These are phyloP conservation scores for Microctenopoma stevenorrisi DNA, from an alignment of 2,797 vertebrate species.

Conservation along the genomic window DNA sequence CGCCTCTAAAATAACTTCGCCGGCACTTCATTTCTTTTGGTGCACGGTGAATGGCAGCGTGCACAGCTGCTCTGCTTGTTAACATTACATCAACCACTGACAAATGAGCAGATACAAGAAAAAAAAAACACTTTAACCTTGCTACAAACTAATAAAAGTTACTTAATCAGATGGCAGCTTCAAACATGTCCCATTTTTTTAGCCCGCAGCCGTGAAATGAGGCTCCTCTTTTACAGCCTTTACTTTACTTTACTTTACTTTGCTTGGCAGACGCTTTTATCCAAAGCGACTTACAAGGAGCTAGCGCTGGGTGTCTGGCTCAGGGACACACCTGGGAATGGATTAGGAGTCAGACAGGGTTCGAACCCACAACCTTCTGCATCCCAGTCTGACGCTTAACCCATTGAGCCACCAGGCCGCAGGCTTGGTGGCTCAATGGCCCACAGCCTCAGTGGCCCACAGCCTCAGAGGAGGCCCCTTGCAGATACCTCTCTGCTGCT, in stretches of 20 bases:
- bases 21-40: slow-evolving; percentile 24
- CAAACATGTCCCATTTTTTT: slow-evolving; percentile 22
- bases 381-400: too few species aligned
- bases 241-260: too few species aligned
- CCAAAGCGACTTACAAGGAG: too few species aligned
- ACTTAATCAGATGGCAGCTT: slow-evolving; percentile 30
- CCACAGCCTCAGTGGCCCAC: too few species aligned
- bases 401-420: too few species aligned
- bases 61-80: slow-evolving; percentile 57
- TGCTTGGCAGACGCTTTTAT: too few species aligned
- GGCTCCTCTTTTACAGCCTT: slow-evolving; percentile 43
- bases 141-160: slow-evolving; percentile 29
- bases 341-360: too few species aligned
- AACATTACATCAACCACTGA: slow-evolving; percentile 28
- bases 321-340: too few species aligned
- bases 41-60: slow-evolving; percentile 8
- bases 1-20: slow-evolving; percentile 22
- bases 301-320: too few species aligned
- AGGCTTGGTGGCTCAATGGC: too few species aligned
- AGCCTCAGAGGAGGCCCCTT: slow-evolving; percentile 30
- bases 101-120: slow-evolving; percentile 42
- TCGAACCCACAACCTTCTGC: too few species aligned
- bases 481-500: slow-evolving; percentile 17
- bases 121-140: slow-evolving; percentile 41
- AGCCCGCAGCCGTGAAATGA: slow-evolving; percentile 9